Percentiles rank a stretch among this genome's conserved stretches.
These are phyloP conservation scores for Nephotettix cincticeps DNA, from an alignment of 1,140 invertebrate genomes.

Conservation along the genomic window DNA sequence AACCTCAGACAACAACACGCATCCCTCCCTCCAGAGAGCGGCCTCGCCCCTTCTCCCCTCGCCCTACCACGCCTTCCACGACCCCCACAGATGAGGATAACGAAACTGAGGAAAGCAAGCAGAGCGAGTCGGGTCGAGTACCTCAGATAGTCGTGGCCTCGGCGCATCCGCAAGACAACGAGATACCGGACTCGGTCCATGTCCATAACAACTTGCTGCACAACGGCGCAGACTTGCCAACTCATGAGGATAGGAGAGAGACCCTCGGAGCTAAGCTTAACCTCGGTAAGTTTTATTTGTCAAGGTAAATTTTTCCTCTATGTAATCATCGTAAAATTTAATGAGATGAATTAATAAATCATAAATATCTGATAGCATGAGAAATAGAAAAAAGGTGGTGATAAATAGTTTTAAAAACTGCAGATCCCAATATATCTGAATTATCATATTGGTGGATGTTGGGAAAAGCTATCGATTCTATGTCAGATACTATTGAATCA, in stretches of 20 bases:
- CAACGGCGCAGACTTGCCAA: slow-evolving; percentile 58
- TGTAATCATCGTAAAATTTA: too few species aligned
- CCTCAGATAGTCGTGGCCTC: slow-evolving; percentile 62
- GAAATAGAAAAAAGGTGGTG: too few species aligned
- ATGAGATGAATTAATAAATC: too few species aligned
- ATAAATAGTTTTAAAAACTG: too few species aligned
- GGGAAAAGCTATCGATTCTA: too few species aligned
- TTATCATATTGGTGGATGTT: too few species aligned
- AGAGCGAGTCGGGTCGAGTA: slow-evolving; percentile 42
- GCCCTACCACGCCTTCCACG: slow-evolving; percentile 31
- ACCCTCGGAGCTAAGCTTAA: slow-evolving; percentile 73
- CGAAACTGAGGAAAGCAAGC: slow-evolving; percentile 32
- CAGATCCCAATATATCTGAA: too few species aligned
- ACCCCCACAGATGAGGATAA: slow-evolving; percentile 15
- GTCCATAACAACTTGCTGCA: slow-evolving; percentile 53
- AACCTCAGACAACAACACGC: slow-evolving; percentile 45
- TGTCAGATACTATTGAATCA: too few species aligned
- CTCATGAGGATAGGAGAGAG: slow-evolving; percentile 61
- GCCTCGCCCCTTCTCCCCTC: slow-evolving; percentile 40
- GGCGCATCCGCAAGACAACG: slow-evolving; percentile 56
- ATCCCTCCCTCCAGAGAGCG: slow-evolving; percentile 43
- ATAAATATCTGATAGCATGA: too few species aligned
- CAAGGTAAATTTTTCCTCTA: too few species aligned
- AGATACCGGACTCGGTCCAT: slow-evolving; percentile 56
- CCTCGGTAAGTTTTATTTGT: slow-evolving; percentile 58